phyloP scores from a whole-genome alignment of 2,888 invertebrate species.

The Spialia ferax region DNA sequence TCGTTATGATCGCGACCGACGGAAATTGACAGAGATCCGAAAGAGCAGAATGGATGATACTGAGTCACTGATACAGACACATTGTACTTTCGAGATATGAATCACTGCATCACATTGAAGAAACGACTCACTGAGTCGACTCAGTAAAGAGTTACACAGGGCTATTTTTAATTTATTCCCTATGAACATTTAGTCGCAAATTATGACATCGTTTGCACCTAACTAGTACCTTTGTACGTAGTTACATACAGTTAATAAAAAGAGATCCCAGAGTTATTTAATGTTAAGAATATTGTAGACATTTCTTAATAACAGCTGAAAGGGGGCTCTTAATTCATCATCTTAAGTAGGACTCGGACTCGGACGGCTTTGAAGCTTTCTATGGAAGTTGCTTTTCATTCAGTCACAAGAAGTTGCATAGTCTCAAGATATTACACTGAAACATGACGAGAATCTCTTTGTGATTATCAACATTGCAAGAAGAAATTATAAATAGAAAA shows the following conservation, averaged over 20 bases:
- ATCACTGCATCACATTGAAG: no score
- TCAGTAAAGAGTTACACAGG: no score
- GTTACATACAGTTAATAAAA: slow-evolving; percentile 32
- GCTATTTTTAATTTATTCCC: no score
- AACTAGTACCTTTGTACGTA: no score
- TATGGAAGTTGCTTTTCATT: slow-evolving; percentile 38
- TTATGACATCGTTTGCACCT: background rate
- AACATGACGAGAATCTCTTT: slow-evolving; percentile 9
- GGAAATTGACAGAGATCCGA: no score
- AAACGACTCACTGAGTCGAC: no score
- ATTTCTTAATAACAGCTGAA: slow-evolving; percentile 40
- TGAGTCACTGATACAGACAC: no score
- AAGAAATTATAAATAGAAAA: background rate
- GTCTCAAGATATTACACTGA: slow-evolving; percentile 30
- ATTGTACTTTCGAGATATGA: no score
- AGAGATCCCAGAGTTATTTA: slow-evolving; percentile 9
- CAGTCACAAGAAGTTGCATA: slow-evolving; percentile 39
- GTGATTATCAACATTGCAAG: slow-evolving; percentile 5
- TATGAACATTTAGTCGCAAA: background rate
- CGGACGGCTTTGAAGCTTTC: slow-evolving; percentile 38
- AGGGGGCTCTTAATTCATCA: slow-evolving; percentile 42
- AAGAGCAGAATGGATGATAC: no score
- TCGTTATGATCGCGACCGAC: no score
- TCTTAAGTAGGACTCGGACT: slow-evolving; percentile 40
- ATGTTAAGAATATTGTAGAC: slow-evolving; percentile 40